These are phyloP conservation scores for Brevimyrus niger DNA, from an alignment of 2,113 vertebrate species.

Conservation along the genomic window DNA sequence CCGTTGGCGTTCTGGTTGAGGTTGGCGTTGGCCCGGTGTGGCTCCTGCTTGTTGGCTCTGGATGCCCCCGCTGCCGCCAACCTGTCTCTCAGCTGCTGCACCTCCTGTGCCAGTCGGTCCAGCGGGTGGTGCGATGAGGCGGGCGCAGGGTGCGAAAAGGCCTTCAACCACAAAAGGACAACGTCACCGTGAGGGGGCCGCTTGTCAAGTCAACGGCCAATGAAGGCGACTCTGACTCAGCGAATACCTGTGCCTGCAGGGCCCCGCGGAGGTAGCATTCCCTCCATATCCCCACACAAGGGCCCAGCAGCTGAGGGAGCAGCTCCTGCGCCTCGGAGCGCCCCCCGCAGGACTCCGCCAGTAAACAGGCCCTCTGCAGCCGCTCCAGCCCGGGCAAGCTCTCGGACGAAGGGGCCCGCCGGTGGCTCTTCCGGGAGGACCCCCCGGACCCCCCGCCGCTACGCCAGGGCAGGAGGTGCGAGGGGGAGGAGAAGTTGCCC, in stretches of 20 bases:
- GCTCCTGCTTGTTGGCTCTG: slow-evolving; percentile 26
- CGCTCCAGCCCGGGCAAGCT: slow-evolving; percentile 62
- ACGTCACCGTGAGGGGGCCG: background rate
- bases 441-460: slow-evolving; percentile 43
- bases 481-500: slow-evolving; percentile 62
- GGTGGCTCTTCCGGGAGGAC: slow-evolving; percentile 57
- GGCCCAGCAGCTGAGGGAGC: slow-evolving; percentile 68
- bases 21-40: slow-evolving; percentile 47
- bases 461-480: slow-evolving; percentile 78
- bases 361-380: slow-evolving; percentile 47
- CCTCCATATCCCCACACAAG: slow-evolving; percentile 75
- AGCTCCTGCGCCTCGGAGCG: slow-evolving; percentile 51
- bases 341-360: slow-evolving; percentile 34
- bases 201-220: background rate
- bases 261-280: slow-evolving; percentile 82
- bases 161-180: slow-evolving; percentile 40
- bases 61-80: slow-evolving; percentile 39
- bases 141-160: slow-evolving; percentile 53
- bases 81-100: slow-evolving; percentile 57
- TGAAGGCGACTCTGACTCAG: background rate
- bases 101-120: slow-evolving; percentile 58
- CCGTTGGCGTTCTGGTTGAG: slow-evolving; percentile 65
- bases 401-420: slow-evolving; percentile 62
- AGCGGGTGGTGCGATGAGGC: slow-evolving; percentile 55
- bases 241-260: slow-evolving; percentile 71